These are phyloP conservation scores for Ariopsis seemanni DNA, from an alignment of 2,113 vertebrate genomes.

Conservation along the genomic window DNA sequence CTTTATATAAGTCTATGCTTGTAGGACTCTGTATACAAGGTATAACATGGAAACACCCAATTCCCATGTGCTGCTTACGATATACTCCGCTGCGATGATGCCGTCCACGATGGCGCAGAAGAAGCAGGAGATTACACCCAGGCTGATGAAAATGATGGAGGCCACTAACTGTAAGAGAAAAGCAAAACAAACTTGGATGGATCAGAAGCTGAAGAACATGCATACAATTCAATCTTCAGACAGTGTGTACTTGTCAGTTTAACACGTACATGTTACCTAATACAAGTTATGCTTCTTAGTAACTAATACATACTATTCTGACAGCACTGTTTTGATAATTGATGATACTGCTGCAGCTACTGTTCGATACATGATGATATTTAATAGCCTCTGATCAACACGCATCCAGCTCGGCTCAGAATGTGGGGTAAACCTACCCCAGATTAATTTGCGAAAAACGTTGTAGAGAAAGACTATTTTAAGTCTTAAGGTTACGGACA, in stretches of 20 bases:
- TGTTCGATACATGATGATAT: too few species aligned
- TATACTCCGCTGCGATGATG: constrained; percentile 86
- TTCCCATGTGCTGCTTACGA: constrained; percentile 77
- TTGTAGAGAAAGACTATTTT: too few species aligned
- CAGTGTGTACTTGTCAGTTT: not conserved
- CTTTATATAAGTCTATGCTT: not conserved
- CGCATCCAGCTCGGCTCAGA: too few species aligned
- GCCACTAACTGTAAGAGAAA: constrained; percentile 71
- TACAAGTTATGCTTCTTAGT: too few species aligned
- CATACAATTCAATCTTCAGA: not conserved
- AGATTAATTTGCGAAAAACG: too few species aligned
- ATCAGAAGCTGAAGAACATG: not conserved
- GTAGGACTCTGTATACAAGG: not conserved
- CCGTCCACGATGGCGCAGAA: constrained; percentile 90
- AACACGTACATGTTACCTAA: too few species aligned
- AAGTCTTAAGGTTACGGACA: too few species aligned
- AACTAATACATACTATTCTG: too few species aligned
- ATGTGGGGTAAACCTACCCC: too few species aligned
- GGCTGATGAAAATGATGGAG: constrained; percentile 91
- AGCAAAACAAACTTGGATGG: not conserved
- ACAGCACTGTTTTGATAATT: too few species aligned
- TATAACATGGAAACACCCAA: not conserved
- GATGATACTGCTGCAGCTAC: too few species aligned
- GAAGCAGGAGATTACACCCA: constrained; percentile 87
- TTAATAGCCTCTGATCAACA: too few species aligned